These are phyloP conservation scores for Lacerta agilis DNA, from an alignment of 2,797 vertebrate genomes.

Conservation along the genomic window DNA sequence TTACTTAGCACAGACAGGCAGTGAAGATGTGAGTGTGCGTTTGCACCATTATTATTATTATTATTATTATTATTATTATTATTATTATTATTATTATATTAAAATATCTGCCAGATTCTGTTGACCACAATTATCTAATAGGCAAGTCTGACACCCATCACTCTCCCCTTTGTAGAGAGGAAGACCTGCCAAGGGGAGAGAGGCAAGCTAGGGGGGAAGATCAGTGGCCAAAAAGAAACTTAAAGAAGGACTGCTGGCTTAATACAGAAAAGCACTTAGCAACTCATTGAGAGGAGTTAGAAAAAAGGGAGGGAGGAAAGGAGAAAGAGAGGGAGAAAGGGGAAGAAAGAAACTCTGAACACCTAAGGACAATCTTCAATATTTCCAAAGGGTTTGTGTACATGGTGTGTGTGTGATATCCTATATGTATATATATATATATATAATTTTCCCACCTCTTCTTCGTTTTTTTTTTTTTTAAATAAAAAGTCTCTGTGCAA, in stretches of 20 bases:
- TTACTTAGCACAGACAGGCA: not conserved
- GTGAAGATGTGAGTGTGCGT: not conserved
- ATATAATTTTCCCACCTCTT: slow-evolving; percentile 48
- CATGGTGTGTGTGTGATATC: slow-evolving; percentile 75
- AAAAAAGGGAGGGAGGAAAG: not conserved
- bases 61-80: too few relatives aligned
- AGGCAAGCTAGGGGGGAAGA: slow-evolving; percentile 39
- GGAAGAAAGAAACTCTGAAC: not conserved
- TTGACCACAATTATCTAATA: slow-evolving; percentile 46
- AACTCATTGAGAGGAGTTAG: slow-evolving; percentile 53
- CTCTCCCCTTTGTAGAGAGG: not conserved
- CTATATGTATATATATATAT: slow-evolving; percentile 1
- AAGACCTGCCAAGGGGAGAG: not conserved
- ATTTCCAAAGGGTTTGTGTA: slow-evolving; percentile 84
- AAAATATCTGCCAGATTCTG: slow-evolving; percentile 30
- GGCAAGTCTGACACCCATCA: slow-evolving; percentile 58
- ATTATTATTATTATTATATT: too few relatives aligned
- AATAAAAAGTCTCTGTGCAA: slow-evolving; percentile 50
- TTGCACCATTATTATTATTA: not conserved
- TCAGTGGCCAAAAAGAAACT: slow-evolving; percentile 64
- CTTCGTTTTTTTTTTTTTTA: slow-evolving; percentile 16
- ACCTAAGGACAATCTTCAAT: slow-evolving; percentile 54
- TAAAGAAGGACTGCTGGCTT: slow-evolving; percentile 62
- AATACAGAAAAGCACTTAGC: slow-evolving; percentile 60
- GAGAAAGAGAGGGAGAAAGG: not conserved